A percentile compares a stretch with the other conserved stretches of the same genome.
phyloP scores from a whole-genome alignment of 2,888 invertebrate genomes.

The Ophraella communa region DNA sequence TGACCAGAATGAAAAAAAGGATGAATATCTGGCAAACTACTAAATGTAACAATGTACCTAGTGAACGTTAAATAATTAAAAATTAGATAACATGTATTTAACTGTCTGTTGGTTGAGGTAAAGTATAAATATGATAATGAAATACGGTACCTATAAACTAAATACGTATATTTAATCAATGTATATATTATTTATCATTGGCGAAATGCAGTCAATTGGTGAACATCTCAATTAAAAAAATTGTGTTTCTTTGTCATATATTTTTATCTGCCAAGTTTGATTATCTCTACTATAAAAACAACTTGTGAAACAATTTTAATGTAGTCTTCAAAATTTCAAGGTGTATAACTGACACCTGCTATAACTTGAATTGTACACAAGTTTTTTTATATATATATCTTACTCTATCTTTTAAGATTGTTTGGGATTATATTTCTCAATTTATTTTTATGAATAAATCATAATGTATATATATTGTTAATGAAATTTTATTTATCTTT shows the following conservation, averaged over 20 bases:
- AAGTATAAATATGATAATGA: neutral
- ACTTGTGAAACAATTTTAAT: neutral
- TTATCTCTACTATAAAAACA: too few species aligned
- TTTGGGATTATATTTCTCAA: neutral
- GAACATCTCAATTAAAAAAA: neutral
- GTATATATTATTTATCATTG: neutral
- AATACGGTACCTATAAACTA: neutral
- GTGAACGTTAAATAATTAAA: too few species aligned
- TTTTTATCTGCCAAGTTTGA: neutral
- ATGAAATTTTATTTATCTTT: constrained; percentile 24
- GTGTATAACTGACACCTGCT: neutral
- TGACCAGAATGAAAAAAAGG: too few species aligned
- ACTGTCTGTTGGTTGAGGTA: too few species aligned
- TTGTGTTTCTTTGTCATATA: neutral
- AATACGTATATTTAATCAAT: neutral
- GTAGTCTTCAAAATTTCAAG: neutral
- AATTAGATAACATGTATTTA: too few species aligned
- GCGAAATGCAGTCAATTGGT: neutral
- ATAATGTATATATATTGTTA: constrained; percentile 11
- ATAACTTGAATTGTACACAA: neutral
- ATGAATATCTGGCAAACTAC: too few species aligned
- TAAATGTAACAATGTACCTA: too few species aligned
- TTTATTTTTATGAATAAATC: neutral
- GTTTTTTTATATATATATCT: neutral
- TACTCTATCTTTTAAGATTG: neutral